Evolutionary conservation across 1,140 invertebrate species (phyloP).

Genomic region (Drosophila bocqueti): DNA sequence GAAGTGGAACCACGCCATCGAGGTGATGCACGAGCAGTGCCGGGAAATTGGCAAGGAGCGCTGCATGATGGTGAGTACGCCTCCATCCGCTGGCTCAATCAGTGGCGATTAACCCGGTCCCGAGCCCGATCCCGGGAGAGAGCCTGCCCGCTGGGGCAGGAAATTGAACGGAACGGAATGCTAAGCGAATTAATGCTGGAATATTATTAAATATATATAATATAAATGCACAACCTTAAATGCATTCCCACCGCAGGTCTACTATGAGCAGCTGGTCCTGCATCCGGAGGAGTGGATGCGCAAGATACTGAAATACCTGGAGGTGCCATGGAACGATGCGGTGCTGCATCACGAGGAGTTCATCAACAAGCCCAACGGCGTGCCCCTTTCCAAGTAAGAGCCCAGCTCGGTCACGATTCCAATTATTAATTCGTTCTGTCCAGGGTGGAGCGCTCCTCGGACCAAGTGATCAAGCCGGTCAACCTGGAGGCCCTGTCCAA

Average conservation of each 20-base stretch:
- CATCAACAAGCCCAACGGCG: conserved; percentile 98
- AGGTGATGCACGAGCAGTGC: conserved; percentile 98
- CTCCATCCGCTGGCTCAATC: conserved; percentile 20
- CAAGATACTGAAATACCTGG: conserved; percentile 95
- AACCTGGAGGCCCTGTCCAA: conserved; percentile 98
- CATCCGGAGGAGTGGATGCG: conserved; percentile 96
- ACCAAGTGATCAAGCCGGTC: conserved; percentile 99
- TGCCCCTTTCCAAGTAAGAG: conserved; percentile 96
- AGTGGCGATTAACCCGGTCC: conserved; percentile 35
- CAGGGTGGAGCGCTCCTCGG: conserved; percentile 98
- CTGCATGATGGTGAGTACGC: conserved; percentile 91
- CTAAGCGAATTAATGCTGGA: background rate
- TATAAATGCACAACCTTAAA: no score
- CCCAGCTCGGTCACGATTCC: conserved; percentile 8
- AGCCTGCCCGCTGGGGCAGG: conserved; percentile 12
- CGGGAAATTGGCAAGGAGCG: conserved; percentile 92
- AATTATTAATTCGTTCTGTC: background rate
- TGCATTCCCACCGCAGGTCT: conserved; percentile 86
- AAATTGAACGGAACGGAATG: conserved; percentile 18
- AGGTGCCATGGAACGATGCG: conserved; percentile 97
- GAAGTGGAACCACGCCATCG: conserved; percentile 98
- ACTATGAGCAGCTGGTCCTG: conserved; percentile 98
- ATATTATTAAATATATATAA: no score
- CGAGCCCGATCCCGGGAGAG: background rate
- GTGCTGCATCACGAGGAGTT: conserved; percentile 99